Conservation (phyloP, 2,888 invertebrate species). For the Caenorhabditis doughertyi region DNA sequence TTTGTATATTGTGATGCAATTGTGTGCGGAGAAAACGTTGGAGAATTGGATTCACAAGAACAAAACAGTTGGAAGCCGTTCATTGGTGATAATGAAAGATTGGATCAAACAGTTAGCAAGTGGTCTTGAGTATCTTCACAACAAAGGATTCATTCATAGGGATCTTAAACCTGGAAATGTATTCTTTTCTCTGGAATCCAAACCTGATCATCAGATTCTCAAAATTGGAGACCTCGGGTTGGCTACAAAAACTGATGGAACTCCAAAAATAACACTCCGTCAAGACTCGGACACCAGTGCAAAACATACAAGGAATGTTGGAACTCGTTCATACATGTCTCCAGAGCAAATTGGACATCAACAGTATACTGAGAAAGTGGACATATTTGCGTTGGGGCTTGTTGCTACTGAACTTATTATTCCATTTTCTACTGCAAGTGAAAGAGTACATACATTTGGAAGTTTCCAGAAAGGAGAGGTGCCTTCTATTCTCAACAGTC, state of each 20-base stretch:
- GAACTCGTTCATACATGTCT: conserved; percentile 97
- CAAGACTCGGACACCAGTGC: conserved; percentile 27
- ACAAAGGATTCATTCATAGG: conserved; percentile 91
- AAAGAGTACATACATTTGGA: conserved; percentile 85
- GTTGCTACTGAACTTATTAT: conserved; percentile 94
- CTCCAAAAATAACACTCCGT: conserved; percentile 16
- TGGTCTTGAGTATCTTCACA: conserved; percentile 96
- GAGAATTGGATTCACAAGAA: conserved; percentile 90
- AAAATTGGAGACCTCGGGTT: conserved; percentile 99
- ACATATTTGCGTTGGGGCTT: conserved; percentile 86
- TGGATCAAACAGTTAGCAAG: conserved; percentile 92
- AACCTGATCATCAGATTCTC: conserved; percentile 84
- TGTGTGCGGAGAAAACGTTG: conserved; percentile 86
- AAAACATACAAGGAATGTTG: conserved; percentile 86
- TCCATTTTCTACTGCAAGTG: conserved; percentile 93
- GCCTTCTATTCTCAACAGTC: conserved; percentile 56
- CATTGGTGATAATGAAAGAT: conserved; percentile 59
- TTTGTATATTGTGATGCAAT: conserved; percentile 68
- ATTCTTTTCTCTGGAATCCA: conserved; percentile 93
- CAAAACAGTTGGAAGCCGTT: conserved; percentile 63
- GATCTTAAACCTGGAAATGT: conserved; percentile 89
- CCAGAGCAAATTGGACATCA: conserved; percentile 89
- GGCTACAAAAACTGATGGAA: conserved; percentile 86
- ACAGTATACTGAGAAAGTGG: conserved; percentile 84
- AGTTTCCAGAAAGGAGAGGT: conserved; percentile 58